Conservation (phyloP, 2,888 invertebrate species). For the Clitarchus hookeri region DNA sequence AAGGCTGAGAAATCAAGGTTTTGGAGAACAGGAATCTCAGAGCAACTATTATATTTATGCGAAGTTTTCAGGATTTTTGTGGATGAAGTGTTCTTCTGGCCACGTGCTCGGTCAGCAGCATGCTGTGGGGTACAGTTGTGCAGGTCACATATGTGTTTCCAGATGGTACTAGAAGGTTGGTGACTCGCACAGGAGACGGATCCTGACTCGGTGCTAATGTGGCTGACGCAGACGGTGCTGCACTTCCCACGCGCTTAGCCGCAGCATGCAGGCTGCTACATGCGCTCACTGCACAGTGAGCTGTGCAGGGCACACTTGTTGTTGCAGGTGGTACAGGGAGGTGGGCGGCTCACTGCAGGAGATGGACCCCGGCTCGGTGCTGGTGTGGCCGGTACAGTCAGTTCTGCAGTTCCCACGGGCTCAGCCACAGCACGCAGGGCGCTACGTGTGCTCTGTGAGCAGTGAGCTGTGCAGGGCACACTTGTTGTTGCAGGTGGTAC, state of each 20-base stretch:
- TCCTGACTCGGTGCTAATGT: no score
- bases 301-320: conserved; percentile 45
- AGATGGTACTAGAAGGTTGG: neutral
- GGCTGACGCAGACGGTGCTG: no score
- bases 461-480: no score
- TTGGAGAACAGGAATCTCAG: no score
- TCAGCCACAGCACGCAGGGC: conserved; percentile 76
- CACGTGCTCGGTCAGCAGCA: conserved; percentile 78
- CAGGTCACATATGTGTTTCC: neutral
- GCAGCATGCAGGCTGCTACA: no score
- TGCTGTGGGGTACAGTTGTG: conserved; percentile 50
- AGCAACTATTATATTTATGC: no score
- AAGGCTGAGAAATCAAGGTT: no score
- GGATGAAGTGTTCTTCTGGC: no score
- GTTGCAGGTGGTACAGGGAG: conserved; percentile 72
- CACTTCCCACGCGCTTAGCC: no score
- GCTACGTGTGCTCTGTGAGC: conserved; percentile 78
- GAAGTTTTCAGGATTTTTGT: no score
- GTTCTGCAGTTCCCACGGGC: conserved; percentile 74
- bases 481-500: neutral
- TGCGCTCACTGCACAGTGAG: conserved; percentile 61
- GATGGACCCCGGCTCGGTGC: conserved; percentile 66
- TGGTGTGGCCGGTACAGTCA: conserved; percentile 67
- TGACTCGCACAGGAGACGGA: no score
- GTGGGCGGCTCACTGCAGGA: conserved; percentile 67